phyloP scores from a whole-genome alignment of 2,113 vertebrate species.

The Pan troglodytes region NHGRI_mPanTro3-v2.1_pri NC_072403.2:67216001-67216500 shows the following conservation, averaged over 20 bases:
- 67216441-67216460: background rate
- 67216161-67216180: background rate
- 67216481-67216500: background rate
- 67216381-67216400: background rate
- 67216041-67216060: background rate
- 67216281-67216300: background rate
- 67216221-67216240: background rate
- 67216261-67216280: background rate
- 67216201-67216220: background rate
- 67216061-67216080: background rate
- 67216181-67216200: background rate
- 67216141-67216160: background rate
- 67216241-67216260: background rate
- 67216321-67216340: background rate
- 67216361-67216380: background rate
- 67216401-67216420: background rate
- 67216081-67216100: background rate
- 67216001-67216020: background rate
- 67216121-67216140: background rate
- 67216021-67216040: background rate
- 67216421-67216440: background rate
- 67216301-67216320: background rate
- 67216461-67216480: background rate
- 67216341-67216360: background rate
- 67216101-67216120: background rate